Base-by-base conservation (phyloP, 2,113 vertebrate species). In the Madoqua kirkii region DNA sequence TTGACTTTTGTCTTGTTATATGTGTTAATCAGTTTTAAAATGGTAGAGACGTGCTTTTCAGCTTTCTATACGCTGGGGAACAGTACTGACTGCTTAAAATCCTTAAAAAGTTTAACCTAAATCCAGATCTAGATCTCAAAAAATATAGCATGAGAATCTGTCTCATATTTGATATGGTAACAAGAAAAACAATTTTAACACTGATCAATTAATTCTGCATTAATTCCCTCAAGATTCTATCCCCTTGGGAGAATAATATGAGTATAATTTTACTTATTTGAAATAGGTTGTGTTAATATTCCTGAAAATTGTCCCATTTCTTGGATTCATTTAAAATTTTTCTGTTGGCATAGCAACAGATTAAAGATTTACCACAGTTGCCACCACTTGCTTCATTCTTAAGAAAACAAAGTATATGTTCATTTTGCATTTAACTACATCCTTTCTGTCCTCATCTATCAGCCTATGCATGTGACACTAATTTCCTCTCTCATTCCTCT, bases 341-440 rank as follows among this genome's bases (percentile, higher is more conserved):
- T 60, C 94, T 98, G 97, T 97, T 97, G 97, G 95, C 97, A 98
- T 98, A 96, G 97, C 97, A 98, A 98, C 97, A 96, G 92, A 97
- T 97, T 96, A 97, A 95, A 97, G 95, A 96, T 97, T 90, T 95
- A 97, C 93, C 92, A 93, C 54, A 93, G 86, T 89, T 96, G 98
- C 95, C 95, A 97, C 93, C 76, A 92, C 45, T 97, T 95, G 87
- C 71, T 97, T 96, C 93, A 97, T 96, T 96, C 89, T 96, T 96
- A 95, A 97, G 93, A 97, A 96, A 97, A 97, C 96, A 97, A 97
- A 96, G 83, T 96, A 93, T 94, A 97, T 95, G 97, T 96, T 97
- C 96, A 98, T 97, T 98, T 96, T 97, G 89, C 71, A 97, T 97
- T 93, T 93, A 92, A 96, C 95, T 93, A 86, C 71, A 89, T 97